phyloP scores from a whole-genome alignment of 2,888 invertebrate genomes.

The Pimpla rufipes region DNA sequence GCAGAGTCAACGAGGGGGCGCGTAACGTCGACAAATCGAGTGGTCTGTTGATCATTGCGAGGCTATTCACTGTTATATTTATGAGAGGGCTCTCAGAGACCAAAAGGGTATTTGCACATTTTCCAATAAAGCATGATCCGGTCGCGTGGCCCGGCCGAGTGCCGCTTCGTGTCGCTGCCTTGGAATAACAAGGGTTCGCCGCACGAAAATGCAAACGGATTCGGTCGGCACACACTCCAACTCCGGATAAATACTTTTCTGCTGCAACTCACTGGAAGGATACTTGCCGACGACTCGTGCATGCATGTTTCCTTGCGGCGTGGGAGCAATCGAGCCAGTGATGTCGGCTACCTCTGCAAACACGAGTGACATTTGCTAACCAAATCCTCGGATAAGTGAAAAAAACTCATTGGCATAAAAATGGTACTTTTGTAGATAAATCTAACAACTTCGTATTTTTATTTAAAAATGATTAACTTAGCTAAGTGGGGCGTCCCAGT shows the following conservation, averaged over 20 bases:
- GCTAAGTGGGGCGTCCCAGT: no score
- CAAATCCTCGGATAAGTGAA: not conserved
- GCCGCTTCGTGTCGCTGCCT: conserved; percentile 79
- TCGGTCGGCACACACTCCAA: conserved; percentile 17
- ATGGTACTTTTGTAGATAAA: not conserved
- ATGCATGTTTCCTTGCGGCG: conserved; percentile 35
- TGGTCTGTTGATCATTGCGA: conserved; percentile 53
- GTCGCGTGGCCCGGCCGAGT: conserved; percentile 81
- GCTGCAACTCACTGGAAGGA: conserved; percentile 25
- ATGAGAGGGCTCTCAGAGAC: conserved; percentile 45
- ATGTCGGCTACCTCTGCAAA: not conserved
- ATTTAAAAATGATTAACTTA: not conserved
- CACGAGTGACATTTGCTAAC: not conserved
- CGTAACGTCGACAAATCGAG: conserved; percentile 61
- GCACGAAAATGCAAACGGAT: conserved; percentile 45
- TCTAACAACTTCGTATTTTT: not conserved
- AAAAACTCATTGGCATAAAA: not conserved
- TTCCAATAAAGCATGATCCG: conserved; percentile 83
- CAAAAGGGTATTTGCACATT: conserved; percentile 80
- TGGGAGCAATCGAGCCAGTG: conserved; percentile 35
- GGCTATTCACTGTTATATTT: conserved; percentile 35
- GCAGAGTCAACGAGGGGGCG: conserved; percentile 63
- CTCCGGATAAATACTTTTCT: conserved; percentile 46
- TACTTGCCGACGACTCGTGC: conserved; percentile 51
- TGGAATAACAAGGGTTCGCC: conserved; percentile 82